Evolutionary conservation across 2,888 invertebrate species (phyloP), one percentile per base, ranked within the genome.

Genomic region (Apomyelois bistriatella): DNA sequence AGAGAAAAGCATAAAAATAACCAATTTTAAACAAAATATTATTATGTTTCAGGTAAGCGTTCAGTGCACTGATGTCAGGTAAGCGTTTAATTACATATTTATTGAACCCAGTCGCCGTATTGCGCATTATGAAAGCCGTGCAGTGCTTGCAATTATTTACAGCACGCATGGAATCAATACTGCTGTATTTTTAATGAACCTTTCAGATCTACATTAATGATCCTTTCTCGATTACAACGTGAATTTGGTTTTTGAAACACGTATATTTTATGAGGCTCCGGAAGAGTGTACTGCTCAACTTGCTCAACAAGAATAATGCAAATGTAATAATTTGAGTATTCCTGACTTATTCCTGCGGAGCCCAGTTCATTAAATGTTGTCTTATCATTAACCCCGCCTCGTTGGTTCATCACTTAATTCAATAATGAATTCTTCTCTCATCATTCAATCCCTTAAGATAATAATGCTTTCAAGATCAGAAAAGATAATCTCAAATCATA

Each of bases 21-120:
- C 22, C 22, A 22, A 22, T 22, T 22, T 22, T 22, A 22, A 22
- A 22, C 22, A 22, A 22, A 16, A 5, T 40, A 15, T 46, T 10
- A 15, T 9, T 46, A 46, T 46, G 7, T 43, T 46, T 4, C 46
- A 46, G 46, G 46, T 46, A 46, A 35, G 46, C 32, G 15, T 13
- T 22, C 35, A 35, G 46, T 32, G 5, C 35, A 12, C 9, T 10
- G 46, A 46, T 46, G 8, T 6, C 15, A 1, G 32, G 46, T 50
- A 32, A 40, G 30, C 38, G 30, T 50, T 32, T 16, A 32, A 50
- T 28, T 16, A 41, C 32, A 38, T 40, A 40, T 49, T 49, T 30
- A 38, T 38, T 46, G 32, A 46, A 15, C 3, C 8, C 32, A 9
- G 46, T 10, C 32, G 46, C 13, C 30, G 12, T 13, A 32, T 13